Evolutionary conservation across 1,140 invertebrate genomes (phyloP), one percentile per base, ranked within the genome.

Genomic region (Telenomus remus): DNA sequence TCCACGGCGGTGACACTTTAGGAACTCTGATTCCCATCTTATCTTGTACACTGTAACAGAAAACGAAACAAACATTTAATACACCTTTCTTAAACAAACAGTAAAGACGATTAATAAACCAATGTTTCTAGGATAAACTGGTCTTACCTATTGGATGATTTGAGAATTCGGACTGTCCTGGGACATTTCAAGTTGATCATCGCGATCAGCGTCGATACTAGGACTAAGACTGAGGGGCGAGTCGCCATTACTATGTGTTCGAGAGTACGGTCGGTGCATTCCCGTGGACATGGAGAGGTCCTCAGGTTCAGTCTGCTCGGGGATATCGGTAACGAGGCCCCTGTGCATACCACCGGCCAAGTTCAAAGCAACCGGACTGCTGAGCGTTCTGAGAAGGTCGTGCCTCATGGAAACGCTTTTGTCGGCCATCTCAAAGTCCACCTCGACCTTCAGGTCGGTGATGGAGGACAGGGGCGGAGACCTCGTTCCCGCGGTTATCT

Each of bases 281-380:
- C 84, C 78, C 0, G 79, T 79, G 59, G 86, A 79, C 90, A 94
- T 92, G 6, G 92, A 93, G 14, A 96, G 87, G 82, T 97, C 95
- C 83, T 97, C 95, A 0, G 95, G 95, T 83, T 96, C 95, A 0
- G 95, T 96, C 85, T 97, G 95, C 84, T 95, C 95, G 0, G 94
- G 94, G 4, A 92, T 79, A 44, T 89, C 80, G 4, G 88, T 82
- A 13, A 84, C 85, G 34, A 85, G 50, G 15, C 19, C 37, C 4
- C 78, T 66, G 14, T 82, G 13, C n/a, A 55, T 0, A 10, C 12
- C 43, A 4, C 56, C 63, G 4, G 71, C 81, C 2, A 88, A 72
- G 50, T 88, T 85, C 12, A 88, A 47, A 1, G 83, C 83, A 19
- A 80, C 78, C 7, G 64, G 74, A 53, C 76, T 85, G 0, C 81